Conservation (phyloP, 2,888 invertebrate genomes). For the Tolmerus cingulatus region DNA sequence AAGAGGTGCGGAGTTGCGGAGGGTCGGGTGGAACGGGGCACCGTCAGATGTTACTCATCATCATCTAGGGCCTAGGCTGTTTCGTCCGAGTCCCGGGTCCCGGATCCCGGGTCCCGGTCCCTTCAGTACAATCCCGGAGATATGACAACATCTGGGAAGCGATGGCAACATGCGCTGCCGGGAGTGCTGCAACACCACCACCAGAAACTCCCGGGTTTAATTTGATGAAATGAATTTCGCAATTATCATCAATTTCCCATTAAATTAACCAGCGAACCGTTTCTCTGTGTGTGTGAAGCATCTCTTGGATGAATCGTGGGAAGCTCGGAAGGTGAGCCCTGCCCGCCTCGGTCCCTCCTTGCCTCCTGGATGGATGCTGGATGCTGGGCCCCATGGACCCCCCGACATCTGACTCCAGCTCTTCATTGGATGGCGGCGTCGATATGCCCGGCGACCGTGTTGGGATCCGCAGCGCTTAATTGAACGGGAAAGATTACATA, state of each 20-base stretch:
- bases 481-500: slow-evolving; percentile 43
- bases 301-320: not conserved
- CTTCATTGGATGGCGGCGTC: not conserved
- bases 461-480: slow-evolving; percentile 9
- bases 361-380: not conserved
- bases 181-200: not conserved
- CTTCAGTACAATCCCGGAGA: not conserved
- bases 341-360: not conserved
- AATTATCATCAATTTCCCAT: slow-evolving; percentile 47
- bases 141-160: slow-evolving; percentile 14
- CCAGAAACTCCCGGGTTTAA: slow-evolving; percentile 17
- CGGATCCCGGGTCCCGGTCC: not conserved
- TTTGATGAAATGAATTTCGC: slow-evolving; percentile 43
- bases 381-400: not conserved
- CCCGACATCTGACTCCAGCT: not conserved
- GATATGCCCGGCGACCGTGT: not conserved
- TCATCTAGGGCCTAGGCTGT: not conserved
- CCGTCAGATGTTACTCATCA: slow-evolving; percentile 2
- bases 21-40: not conserved
- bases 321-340: not conserved
- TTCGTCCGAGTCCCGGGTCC: not conserved
- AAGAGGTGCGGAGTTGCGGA: not conserved
- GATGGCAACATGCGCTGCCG: not conserved
- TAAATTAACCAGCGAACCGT: slow-evolving; percentile 41
- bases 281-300: not conserved